Evolutionary conservation across 2,113 vertebrate genomes (phyloP).

Genomic region (Hyaena hyaena): DNA sequence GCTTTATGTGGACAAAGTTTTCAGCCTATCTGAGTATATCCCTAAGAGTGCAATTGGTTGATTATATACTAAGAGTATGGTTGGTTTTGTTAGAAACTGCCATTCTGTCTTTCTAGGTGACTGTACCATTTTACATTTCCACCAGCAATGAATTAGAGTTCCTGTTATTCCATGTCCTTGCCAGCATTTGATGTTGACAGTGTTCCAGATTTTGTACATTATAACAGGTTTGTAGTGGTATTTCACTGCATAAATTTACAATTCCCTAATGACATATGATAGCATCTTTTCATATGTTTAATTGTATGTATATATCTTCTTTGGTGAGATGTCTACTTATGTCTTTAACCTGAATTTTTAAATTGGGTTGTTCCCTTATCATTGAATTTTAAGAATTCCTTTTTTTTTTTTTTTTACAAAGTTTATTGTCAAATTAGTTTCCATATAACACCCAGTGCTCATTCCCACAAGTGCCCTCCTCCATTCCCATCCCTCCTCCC

Average conservation of each 20-base stretch:
- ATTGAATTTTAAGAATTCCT: not conserved
- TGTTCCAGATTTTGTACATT: not conserved
- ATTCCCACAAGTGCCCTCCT: no score
- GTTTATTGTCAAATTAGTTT: no score
- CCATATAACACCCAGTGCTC: no score
- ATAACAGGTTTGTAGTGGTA: not conserved
- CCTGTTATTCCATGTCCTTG: not conserved
- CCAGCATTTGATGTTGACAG: not conserved
- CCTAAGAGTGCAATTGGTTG: not conserved
- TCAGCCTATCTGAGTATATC: not conserved
- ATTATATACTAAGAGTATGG: not conserved
- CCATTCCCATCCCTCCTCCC: no score
- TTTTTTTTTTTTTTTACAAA: no score
- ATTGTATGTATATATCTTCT: not conserved
- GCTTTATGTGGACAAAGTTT: not conserved
- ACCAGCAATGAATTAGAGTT: not conserved
- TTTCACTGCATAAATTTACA: not conserved
- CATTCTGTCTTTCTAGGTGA: not conserved
- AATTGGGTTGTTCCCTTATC: not conserved
- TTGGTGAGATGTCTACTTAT: not conserved
- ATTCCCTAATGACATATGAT: not conserved
- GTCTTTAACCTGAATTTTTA: not conserved
- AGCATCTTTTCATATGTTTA: not conserved
- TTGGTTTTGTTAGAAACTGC: not conserved
- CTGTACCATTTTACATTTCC: not conserved